Evolutionary conservation across 2,888 invertebrate genomes (phyloP).

Genomic region (Lamproptera curius): DNA sequence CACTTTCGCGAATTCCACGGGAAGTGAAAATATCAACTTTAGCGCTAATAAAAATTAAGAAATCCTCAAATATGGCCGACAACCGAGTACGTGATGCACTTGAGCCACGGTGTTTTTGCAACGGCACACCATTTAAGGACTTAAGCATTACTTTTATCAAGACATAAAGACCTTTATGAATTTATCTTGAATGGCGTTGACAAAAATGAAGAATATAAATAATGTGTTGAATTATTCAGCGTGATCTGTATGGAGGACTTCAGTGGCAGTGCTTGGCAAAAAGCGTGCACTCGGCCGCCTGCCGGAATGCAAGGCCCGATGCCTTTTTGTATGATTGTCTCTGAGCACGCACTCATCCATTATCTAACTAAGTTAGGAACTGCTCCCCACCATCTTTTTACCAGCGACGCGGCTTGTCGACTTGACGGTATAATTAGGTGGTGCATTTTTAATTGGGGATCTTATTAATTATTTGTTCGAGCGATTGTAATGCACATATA

Average conservation of each 20-base stretch:
- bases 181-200: constrained; percentile 74
- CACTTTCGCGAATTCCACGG: constrained; percentile 1
- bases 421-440: constrained; percentile 4
- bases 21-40: constrained; percentile 8
- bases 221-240: constrained; percentile 76
- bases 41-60: constrained; percentile 17
- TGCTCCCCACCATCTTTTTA: constrained; percentile 36
- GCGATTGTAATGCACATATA: no score
- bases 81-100: constrained; percentile 42
- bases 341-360: constrained; percentile 73
- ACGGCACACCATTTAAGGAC: constrained; percentile 51
- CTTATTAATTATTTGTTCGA: no score
- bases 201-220: constrained; percentile 77
- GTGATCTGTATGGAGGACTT: constrained; percentile 71
- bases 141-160: constrained; percentile 75
- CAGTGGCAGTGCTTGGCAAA: constrained; percentile 47
- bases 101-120: constrained; percentile 49
- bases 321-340: constrained; percentile 75
- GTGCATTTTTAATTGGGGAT: not conserved
- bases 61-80: constrained; percentile 16
- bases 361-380: constrained; percentile 68
- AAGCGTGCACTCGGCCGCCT: constrained; percentile 51
- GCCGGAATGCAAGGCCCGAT: constrained; percentile 61
- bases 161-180: constrained; percentile 76
- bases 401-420: not conserved